Evolutionary conservation across 2,113 vertebrate genomes (phyloP), one percentile per base, ranked within the genome.

Genomic region (Danionella cerebrum): DNA sequence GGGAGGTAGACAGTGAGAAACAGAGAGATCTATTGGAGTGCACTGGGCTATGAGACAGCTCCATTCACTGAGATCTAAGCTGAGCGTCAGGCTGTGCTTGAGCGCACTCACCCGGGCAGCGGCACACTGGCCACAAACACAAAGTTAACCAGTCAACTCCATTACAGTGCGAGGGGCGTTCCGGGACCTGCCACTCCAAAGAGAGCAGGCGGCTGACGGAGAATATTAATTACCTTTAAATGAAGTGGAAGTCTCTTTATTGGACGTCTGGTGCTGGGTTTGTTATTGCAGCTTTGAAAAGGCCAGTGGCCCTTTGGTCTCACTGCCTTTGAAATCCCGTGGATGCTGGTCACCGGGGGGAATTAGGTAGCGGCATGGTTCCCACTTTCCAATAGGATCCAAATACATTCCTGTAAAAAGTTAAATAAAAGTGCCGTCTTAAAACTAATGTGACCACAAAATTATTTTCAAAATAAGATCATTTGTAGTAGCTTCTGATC

Each of bases 191-290:
- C 84, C 87, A 88, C 84, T 86, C 84, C 84, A 88, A 89, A 88
- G 86, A 76, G 82, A 87, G 75, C 80, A 65, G 60, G 81, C 84
- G 67, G 82, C 76, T 76, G 70, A 81, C 84, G 80, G 74, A 84
- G 88, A 90, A 89, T 89, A 90, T 90, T 87, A 90, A 90, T 90
- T 86, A 86, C 81, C 84, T 89, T 90, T 88, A 89, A 90, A 90
- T 90, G 86, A 84, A 90, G 83, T 89, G 88, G 85, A 88, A 87
- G 85, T 87, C 85, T 87, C 83, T 90, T 89, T 88, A 88, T 87
- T 89, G 85, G 85, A 74, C 84, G 86, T 90, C 87, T 90, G 87
- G 88, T 90, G 88, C 87, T 87, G 84, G 83, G 67, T 86, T 89
- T 90, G 86, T 90, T 87, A 88, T 85, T 84, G 79, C 79, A 65